Evolutionary conservation across 1,140 invertebrate species (phyloP).

Genomic region (Rhynchophorus ferrugineus): DNA sequence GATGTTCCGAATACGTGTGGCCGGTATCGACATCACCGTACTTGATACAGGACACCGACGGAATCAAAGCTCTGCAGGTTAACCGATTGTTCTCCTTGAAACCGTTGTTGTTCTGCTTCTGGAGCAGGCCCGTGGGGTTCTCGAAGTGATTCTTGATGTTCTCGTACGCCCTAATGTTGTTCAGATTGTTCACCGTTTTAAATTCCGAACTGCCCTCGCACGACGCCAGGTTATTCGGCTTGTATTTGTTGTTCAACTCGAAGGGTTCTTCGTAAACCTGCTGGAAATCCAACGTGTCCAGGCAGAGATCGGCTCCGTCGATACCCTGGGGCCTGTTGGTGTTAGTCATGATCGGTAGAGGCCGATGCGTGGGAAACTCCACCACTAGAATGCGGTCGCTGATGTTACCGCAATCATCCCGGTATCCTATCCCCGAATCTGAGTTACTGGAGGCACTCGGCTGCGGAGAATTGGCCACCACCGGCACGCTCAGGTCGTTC

Average conservation of each 20-base stretch:
- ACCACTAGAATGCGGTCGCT: conserved; percentile 75
- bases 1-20: conserved; percentile 29
- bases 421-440: conserved; percentile 84
- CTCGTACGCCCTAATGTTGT: conserved; percentile 34
- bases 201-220: conserved; percentile 11
- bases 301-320: conserved; percentile 26
- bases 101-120: conserved; percentile 9
- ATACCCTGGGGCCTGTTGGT: conserved; percentile 31
- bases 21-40: conserved; percentile 23
- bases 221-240: conserved; percentile 2
- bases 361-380: conserved; percentile 56
- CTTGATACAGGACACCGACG: conserved; percentile 19
- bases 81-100: conserved; percentile 12
- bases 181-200: conserved; percentile 29
- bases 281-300: conserved; percentile 26
- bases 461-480: conserved; percentile 66
- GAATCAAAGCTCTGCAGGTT: conserved; percentile 27
- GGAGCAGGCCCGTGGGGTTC: conserved; percentile 4
- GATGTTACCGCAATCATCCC: conserved; percentile 62
- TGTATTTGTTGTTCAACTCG: conserved; percentile 14
- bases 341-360: conserved; percentile 29
- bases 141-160: conserved; percentile 16
- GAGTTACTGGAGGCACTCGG: conserved; percentile 87
- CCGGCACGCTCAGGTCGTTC: conserved; percentile 29
- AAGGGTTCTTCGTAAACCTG: background rate